A percentile compares a stretch with the other conserved stretches of the same genome.
These are phyloP conservation scores for Tachysurus fulvidraco DNA, from an alignment of 2,113 vertebrate species.

Conservation along the genomic window DNA sequence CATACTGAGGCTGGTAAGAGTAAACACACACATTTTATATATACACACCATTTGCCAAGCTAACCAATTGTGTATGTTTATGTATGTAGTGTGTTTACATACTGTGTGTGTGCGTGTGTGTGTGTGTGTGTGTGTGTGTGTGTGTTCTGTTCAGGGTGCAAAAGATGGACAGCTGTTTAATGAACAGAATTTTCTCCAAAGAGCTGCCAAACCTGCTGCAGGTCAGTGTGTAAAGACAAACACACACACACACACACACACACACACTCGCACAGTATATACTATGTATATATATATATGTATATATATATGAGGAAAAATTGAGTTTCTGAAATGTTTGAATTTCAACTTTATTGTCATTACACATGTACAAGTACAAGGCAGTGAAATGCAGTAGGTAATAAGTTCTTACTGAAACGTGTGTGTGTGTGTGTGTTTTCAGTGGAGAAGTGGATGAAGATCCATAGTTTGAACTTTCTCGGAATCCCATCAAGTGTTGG, in stretches of 20 bases:
- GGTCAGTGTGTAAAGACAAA: conserved; percentile 65
- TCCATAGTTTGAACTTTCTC: conserved; percentile 71
- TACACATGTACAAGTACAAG: too few species aligned
- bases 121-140: neutral
- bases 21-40: neutral
- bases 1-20: conserved; percentile 74
- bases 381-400: too few species aligned
- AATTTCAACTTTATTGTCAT: too few species aligned
- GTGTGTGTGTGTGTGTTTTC: neutral
- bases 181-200: conserved; percentile 91
- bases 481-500: conserved; percentile 85
- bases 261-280: too few species aligned
- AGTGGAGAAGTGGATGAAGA: conserved; percentile 93
- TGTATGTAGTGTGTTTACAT: neutral
- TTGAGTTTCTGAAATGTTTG: neutral
- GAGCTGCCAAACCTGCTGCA: conserved; percentile 80
- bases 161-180: conserved; percentile 89
- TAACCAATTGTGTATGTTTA: neutral
- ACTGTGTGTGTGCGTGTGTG: neutral
- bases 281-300: too few species aligned
- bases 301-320: neutral
- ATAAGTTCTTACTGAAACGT: neutral
- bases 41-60: neutral
- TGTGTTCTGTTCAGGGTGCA: conserved; percentile 73
- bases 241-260: too few species aligned